Evolutionary conservation across 1,140 invertebrate genomes (phyloP).

Genomic region (Cotesia glomerata): DNA sequence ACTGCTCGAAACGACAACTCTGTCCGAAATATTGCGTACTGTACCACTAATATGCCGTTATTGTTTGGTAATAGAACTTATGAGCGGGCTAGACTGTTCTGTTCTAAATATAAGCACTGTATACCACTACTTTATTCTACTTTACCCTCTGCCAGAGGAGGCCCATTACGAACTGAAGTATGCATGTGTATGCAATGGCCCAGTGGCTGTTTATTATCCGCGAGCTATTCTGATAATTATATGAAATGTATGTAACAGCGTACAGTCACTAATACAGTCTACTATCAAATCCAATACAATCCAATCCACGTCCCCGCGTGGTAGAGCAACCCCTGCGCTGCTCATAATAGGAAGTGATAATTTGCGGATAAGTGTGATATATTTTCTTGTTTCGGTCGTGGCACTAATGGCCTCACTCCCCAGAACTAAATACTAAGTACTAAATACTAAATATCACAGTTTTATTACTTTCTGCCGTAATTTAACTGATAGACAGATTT

Average conservation of each 20-base stretch:
- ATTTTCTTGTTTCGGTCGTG: conserved; percentile 40
- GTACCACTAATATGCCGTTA: conserved; percentile 42
- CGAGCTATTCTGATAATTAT: conserved; percentile 42
- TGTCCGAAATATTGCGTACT: conserved; percentile 1
- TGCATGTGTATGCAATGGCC: no score
- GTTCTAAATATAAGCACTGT: no score
- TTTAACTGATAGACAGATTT: no score
- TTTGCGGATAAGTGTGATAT: conserved; percentile 40
- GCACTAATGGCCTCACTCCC: conserved; percentile 14
- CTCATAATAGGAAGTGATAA: conserved; percentile 41
- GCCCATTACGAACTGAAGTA: not conserved
- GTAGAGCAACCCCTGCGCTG: not conserved
- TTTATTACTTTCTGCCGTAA: no score
- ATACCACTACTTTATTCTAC: no score
- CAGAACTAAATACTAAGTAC: no score
- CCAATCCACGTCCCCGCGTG: not conserved
- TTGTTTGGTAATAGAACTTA: conserved; percentile 41
- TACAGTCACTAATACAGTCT: not conserved
- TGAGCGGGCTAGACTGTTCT: not conserved
- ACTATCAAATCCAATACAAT: no score
- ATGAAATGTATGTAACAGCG: conserved; percentile 42
- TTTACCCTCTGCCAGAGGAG: not conserved
- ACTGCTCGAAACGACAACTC: not conserved
- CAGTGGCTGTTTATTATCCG: conserved; percentile 34
- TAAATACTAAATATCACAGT: no score